Conservation (phyloP, 2,797 vertebrate genomes). For the Psittacula echo region DNA sequence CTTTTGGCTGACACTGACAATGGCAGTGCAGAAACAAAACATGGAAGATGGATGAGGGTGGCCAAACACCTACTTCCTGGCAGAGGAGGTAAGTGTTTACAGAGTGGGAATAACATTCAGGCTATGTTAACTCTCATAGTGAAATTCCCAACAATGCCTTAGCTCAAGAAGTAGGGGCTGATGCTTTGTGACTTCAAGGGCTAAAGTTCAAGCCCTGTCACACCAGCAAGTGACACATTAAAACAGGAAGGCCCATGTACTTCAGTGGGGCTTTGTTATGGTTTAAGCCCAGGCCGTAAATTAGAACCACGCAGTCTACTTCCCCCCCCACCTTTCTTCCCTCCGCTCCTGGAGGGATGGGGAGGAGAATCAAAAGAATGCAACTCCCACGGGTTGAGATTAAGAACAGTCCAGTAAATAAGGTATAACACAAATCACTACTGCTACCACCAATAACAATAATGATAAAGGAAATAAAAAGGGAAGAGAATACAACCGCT, state of each 20-base stretch:
- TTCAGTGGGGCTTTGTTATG: neutral
- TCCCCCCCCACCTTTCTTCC: too few relatives aligned
- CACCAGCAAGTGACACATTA: neutral
- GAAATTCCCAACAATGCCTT: neutral
- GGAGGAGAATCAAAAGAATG: too few relatives aligned
- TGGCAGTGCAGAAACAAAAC: neutral
- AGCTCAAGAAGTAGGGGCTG: neutral
- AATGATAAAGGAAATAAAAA: too few relatives aligned
- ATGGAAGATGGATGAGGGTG: neutral
- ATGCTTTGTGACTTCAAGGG: neutral
- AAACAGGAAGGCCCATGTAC: neutral
- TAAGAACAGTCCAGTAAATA: too few relatives aligned
- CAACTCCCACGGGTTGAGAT: too few relatives aligned
- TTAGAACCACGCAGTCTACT: too few relatives aligned
- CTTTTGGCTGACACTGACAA: neutral
- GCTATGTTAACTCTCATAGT: neutral
- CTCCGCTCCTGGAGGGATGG: too few relatives aligned
- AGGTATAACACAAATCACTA: too few relatives aligned
- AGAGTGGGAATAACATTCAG: neutral
- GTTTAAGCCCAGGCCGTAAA: too few relatives aligned
- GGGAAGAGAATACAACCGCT: too few relatives aligned
- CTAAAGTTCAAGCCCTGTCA: slow-evolving; percentile 7
- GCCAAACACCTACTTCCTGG: neutral
- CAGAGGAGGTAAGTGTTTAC: neutral
- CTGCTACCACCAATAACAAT: too few relatives aligned